These are phyloP conservation scores for Crotalus viridis DNA, from an alignment of 2,113 vertebrate genomes.

Conservation along the genomic window DNA sequence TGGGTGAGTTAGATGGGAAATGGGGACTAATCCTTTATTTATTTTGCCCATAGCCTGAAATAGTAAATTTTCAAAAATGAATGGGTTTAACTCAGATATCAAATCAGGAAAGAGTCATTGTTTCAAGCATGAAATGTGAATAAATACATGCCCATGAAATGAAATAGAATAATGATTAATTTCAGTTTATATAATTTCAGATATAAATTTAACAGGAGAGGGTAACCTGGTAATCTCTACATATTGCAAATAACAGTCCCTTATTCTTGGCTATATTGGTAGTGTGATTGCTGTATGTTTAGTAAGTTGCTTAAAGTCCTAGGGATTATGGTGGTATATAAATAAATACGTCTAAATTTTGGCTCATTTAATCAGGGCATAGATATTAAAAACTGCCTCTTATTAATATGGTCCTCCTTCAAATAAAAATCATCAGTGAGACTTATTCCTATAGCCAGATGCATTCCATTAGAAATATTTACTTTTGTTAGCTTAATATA, in stretches of 20 bases:
- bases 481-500: background rate
- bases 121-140: background rate
- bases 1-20: slow-evolving; percentile 73
- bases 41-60: background rate
- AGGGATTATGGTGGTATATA: background rate
- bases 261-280: background rate
- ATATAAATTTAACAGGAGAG: background rate
- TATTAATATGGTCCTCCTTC: background rate
- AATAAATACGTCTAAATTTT: background rate
- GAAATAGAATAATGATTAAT: background rate
- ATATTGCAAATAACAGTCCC: background rate
- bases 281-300: background rate
- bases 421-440: background rate
- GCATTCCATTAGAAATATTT: background rate
- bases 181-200: background rate
- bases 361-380: background rate
- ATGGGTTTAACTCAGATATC: background rate
- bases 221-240: background rate
- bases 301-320: background rate
- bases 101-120: background rate
- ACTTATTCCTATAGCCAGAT: background rate
- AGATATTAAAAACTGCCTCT: background rate
- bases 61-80: background rate
- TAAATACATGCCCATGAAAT: background rate
- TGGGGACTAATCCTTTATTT: background rate